Conservation (phyloP, 1,140 invertebrate genomes). For the Drosophila orosa region DNA sequence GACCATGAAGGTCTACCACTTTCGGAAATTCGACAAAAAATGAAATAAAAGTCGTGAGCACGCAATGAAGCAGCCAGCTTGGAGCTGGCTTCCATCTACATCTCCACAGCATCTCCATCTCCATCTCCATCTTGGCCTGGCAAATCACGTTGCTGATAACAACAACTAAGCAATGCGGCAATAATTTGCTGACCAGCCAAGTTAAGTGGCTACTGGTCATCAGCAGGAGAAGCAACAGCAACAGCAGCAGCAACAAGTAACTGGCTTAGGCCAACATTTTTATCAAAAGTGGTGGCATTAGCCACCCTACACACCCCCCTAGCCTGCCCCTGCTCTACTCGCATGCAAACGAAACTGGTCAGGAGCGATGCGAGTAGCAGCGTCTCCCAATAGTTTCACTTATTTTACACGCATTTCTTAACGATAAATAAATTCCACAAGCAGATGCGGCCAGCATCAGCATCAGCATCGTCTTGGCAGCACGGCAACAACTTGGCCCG, state of each 20-base stretch:
- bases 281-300: slow-evolving; percentile 81
- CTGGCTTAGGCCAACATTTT: slow-evolving; percentile 78
- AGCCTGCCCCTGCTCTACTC: background rate
- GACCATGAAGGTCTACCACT: slow-evolving; percentile 79
- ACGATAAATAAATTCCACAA: slow-evolving; percentile 82
- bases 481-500: slow-evolving; percentile 52
- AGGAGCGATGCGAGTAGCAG: slow-evolving; percentile 37
- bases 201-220: slow-evolving; percentile 75
- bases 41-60: slow-evolving; percentile 60
- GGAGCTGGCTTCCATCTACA: slow-evolving; percentile 43
- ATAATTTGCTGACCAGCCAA: slow-evolving; percentile 69
- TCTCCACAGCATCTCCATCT: slow-evolving; percentile 33
- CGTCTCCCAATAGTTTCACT: slow-evolving; percentile 79
- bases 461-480: slow-evolving; percentile 19
- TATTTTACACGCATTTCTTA: slow-evolving; percentile 82
- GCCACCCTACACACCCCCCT: slow-evolving; percentile 31
- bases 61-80: slow-evolving; percentile 58
- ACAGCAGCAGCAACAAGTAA: slow-evolving; percentile 46
- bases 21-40: slow-evolving; percentile 77
- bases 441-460: slow-evolving; percentile 65
- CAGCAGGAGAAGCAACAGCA: slow-evolving; percentile 36
- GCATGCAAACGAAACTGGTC: slow-evolving; percentile 65
- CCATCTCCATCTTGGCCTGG: slow-evolving; percentile 48
- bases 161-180: slow-evolving; percentile 79
- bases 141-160: slow-evolving; percentile 79